A percentile compares a stretch with the other conserved stretches of the same genome.
These are phyloP conservation scores for Rhynchotus rufescens DNA, from an alignment of 2,797 vertebrate species.

Conservation along the genomic window DNA sequence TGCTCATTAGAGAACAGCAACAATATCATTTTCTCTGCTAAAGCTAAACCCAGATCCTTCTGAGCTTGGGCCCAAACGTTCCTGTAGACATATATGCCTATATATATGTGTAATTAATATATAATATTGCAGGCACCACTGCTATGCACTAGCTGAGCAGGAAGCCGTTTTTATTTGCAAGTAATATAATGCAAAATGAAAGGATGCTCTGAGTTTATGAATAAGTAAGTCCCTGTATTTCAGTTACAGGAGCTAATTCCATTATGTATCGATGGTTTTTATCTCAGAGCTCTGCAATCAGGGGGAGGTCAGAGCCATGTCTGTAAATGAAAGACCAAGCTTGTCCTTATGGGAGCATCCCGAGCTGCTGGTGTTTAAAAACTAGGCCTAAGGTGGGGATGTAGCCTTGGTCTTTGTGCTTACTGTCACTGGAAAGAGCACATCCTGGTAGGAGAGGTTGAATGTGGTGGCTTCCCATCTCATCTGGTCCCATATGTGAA, in stretches of 20 bases:
- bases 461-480: neutral
- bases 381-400: accelerated
- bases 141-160: neutral
- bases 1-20: neutral
- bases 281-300: conserved; percentile 15
- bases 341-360: neutral
- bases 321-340: neutral
- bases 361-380: neutral
- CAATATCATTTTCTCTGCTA: neutral
- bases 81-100: neutral
- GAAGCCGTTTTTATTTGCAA: conserved; percentile 11
- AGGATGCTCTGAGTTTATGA: neutral
- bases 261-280: neutral
- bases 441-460: neutral
- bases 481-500: neutral
- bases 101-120: neutral
- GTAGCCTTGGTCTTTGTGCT: neutral
- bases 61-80: neutral
- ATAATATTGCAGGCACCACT: neutral
- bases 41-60: neutral
- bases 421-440: neutral
- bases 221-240: neutral
- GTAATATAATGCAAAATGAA: neutral
- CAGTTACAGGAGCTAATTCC: conserved; percentile 31
- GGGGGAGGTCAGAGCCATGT: neutral